Conservation (phyloP, 1,140 invertebrate species). For the Aleiodes sp. region DNA sequence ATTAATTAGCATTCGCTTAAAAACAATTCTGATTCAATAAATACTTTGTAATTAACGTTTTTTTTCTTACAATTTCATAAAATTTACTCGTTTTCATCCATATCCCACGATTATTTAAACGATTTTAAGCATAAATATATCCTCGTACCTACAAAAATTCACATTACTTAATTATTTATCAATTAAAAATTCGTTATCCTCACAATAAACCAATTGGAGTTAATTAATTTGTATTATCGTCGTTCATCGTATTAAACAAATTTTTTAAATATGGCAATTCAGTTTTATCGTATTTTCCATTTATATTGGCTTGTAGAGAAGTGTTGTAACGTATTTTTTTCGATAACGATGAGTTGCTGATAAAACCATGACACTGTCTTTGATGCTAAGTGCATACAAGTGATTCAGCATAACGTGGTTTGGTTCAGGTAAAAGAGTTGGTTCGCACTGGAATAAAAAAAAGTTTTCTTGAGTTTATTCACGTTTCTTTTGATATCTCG, state of each 20-base stretch:
- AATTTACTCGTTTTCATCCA: not conserved
- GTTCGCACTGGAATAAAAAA: slow-evolving; percentile 85
- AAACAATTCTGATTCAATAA: slow-evolving; percentile 10
- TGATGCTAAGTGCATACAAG: slow-evolving; percentile 98
- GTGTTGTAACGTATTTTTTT: slow-evolving; percentile 99
- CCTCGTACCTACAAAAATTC: slow-evolving; percentile 12
- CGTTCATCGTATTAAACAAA: slow-evolving; percentile 6
- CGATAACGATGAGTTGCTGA: slow-evolving; percentile 97
- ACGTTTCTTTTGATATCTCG: not conserved
- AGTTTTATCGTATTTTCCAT: slow-evolving; percentile 15
- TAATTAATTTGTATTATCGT: not conserved
- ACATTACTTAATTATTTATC: slow-evolving; percentile 6
- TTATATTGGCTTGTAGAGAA: slow-evolving; percentile 98
- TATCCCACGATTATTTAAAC: not conserved
- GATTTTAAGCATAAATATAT: not conserved
- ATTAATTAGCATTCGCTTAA: not conserved
- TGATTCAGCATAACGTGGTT: slow-evolving; percentile 99
- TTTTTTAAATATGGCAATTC: slow-evolving; percentile 15
- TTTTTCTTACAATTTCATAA: slow-evolving; percentile 1
- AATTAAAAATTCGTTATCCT: slow-evolving; percentile 19
- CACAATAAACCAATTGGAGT: slow-evolving; percentile 34
- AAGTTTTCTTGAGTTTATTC: slow-evolving; percentile 47
- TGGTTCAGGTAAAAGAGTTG: slow-evolving; percentile 96
- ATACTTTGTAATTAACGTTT: slow-evolving; percentile 5
- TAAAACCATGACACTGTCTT: slow-evolving; percentile 99